Conservation (phyloP, 1,140 invertebrate species). For the Lepidotrigona ventralis region DNA sequence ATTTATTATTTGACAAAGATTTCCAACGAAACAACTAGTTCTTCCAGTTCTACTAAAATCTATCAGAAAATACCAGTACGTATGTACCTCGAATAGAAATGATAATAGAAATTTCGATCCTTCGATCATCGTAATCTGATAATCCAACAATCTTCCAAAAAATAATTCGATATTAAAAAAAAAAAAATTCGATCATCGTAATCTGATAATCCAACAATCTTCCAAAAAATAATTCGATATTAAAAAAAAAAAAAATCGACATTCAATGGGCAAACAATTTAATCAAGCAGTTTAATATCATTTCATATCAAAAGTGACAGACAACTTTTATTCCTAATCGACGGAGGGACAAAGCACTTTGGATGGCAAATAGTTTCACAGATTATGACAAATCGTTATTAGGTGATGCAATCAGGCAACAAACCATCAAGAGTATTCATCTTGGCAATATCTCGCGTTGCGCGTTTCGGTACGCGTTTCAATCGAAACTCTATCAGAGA, state of each 20-base stretch:
- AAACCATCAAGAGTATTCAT: slow-evolving; percentile 3
- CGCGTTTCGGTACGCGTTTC: neutral
- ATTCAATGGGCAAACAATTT: neutral
- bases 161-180: neutral
- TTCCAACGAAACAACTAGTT: neutral
- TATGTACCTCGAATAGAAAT: neutral
- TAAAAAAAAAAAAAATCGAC: too few species aligned
- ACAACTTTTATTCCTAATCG: neutral
- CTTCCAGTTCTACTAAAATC: neutral
- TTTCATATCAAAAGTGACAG: neutral
- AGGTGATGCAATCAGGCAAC: neutral
- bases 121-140: neutral
- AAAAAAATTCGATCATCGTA: neutral
- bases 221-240: too few species aligned
- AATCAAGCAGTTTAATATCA: neutral
- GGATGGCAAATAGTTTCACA: neutral
- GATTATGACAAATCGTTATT: slow-evolving; percentile 10
- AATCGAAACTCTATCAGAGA: neutral
- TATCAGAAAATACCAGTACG: neutral
- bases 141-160: too few species aligned
- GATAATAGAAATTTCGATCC: neutral
- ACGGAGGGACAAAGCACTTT: neutral
- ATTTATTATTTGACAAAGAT: neutral
- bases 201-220: too few species aligned
- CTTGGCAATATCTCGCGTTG: neutral